Conservation (phyloP, 2,113 vertebrate genomes). For the Phyllostomus discolor region DNA sequence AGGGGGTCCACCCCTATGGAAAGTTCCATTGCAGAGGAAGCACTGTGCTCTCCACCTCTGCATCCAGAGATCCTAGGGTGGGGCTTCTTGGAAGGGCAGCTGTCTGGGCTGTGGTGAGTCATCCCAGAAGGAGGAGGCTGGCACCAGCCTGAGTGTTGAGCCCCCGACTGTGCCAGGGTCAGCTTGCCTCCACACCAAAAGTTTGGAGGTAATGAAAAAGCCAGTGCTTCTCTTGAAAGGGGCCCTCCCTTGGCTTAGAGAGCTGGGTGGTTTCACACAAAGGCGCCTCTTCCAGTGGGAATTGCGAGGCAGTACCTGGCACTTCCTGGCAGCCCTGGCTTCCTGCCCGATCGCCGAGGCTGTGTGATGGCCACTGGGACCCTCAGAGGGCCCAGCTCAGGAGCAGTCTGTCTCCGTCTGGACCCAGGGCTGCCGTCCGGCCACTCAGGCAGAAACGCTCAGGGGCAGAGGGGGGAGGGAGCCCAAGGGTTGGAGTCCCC, state of each 20-base stretch:
- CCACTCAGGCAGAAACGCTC: not conserved
- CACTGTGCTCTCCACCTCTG: not conserved
- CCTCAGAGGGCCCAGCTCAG: too few species aligned
- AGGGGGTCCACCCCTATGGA: not conserved
- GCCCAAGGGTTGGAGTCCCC: not conserved
- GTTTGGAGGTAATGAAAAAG: not conserved
- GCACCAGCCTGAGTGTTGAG: not conserved
- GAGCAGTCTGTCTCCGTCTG: not conserved
- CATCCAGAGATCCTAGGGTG: not conserved
- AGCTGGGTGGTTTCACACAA: not conserved
- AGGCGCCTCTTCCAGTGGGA: not conserved
- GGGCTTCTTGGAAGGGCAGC: not conserved
- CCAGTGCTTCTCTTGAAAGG: not conserved
- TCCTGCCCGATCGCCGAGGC: not conserved
- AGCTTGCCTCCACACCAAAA: not conserved
- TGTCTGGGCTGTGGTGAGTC: constrained; percentile 37
- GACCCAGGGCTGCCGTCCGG: not conserved
- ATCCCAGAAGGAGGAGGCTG: not conserved
- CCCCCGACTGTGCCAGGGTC: not conserved
- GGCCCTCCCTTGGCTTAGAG: not conserved
- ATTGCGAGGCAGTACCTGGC: not conserved
- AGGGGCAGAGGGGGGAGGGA: not conserved
- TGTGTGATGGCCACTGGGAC: not conserved
- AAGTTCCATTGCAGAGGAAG: not conserved
- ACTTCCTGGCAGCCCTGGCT: not conserved